Evolutionary conservation across 2,888 invertebrate species (phyloP).

Genomic region (Odontomyia ornata): DNA sequence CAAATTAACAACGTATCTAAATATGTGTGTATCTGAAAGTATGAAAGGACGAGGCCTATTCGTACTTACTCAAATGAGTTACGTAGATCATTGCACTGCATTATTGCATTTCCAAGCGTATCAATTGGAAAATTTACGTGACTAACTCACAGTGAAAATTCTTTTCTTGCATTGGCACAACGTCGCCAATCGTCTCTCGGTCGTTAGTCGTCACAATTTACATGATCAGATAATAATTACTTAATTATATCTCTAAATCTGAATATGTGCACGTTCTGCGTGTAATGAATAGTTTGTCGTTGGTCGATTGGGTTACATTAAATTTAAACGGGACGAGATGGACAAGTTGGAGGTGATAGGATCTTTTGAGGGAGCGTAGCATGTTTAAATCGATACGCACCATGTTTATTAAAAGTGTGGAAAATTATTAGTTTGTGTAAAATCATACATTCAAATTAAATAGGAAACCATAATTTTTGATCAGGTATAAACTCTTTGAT

Average conservation of each 20-base stretch:
- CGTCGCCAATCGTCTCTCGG: too few relatives aligned
- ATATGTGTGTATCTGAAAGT: neutral
- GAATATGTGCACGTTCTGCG: conserved; percentile 25
- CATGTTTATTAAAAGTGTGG: too few relatives aligned
- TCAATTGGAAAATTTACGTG: conserved; percentile 32
- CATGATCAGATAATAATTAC: conserved; percentile 50
- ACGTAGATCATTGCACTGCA: too few relatives aligned
- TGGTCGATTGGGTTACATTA: neutral
- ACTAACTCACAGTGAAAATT: neutral
- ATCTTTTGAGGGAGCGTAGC: too few relatives aligned
- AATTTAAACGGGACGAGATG: neutral
- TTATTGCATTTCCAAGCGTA: neutral
- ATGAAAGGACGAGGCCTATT: neutral
- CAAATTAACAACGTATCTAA: conserved; percentile 44
- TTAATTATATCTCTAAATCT: conserved; percentile 49
- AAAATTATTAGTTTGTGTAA: too few relatives aligned
- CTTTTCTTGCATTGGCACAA: neutral
- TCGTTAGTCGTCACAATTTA: conserved; percentile 41
- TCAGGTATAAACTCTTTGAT: too few relatives aligned
- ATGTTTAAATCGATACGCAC: too few relatives aligned
- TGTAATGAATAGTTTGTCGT: conserved; percentile 19
- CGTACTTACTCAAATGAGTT: too few relatives aligned
- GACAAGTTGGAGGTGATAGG: too few relatives aligned
- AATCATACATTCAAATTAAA: too few relatives aligned
- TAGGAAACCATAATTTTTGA: too few relatives aligned